Evolutionary conservation across 2,888 invertebrate species (phyloP).

Genomic region (Ischnus inquisitorius): DNA sequence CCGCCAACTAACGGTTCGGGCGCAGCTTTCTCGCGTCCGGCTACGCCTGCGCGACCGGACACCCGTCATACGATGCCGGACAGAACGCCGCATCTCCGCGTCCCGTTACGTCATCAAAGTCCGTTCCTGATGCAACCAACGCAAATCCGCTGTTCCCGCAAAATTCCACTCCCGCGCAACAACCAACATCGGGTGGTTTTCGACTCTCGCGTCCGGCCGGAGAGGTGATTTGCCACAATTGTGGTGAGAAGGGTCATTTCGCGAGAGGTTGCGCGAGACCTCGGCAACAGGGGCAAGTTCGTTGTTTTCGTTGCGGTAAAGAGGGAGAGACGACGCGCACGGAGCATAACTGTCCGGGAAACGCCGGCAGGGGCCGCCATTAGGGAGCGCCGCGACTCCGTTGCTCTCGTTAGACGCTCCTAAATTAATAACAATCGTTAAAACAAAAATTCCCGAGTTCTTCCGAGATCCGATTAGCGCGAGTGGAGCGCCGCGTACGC

Average conservation of each 20-base stretch:
- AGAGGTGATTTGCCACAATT: conserved; percentile 22
- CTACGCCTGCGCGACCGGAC: background rate
- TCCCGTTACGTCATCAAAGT: no score
- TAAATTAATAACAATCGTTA: background rate
- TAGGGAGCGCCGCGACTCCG: background rate
- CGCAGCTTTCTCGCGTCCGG: background rate
- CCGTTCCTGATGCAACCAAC: background rate
- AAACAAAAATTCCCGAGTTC: background rate
- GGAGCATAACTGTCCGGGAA: conserved; percentile 30
- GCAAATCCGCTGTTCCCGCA: background rate
- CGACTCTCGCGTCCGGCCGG: background rate
- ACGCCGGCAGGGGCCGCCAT: background rate
- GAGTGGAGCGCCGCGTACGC: background rate
- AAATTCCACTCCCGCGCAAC: background rate
- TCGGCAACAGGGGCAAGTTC: background rate
- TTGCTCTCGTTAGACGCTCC: background rate
- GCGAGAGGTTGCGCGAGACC: conserved; percentile 3
- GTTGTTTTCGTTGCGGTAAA: conserved; percentile 39
- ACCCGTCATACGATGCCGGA: no score
- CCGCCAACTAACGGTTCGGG: no score
- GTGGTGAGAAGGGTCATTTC: conserved; percentile 33
- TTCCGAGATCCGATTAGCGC: background rate
- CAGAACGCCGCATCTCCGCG: no score
- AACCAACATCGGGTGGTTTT: background rate
- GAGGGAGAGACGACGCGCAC: background rate